Evolutionary conservation across 2,113 vertebrate species (phyloP).

Genomic region (Nothocercus nigrocapillus): DNA sequence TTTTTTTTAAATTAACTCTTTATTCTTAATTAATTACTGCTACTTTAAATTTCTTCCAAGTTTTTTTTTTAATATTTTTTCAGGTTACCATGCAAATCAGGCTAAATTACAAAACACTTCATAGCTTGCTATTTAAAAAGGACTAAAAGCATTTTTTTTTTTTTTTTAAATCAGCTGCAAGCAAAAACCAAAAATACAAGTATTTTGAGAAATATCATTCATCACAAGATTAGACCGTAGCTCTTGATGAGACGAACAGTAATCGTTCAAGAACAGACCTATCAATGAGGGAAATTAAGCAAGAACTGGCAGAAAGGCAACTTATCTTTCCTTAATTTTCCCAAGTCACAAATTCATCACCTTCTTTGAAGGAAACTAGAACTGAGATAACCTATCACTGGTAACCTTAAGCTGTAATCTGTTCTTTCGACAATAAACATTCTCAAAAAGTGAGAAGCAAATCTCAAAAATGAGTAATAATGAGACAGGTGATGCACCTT

Average conservation of each 20-base stretch:
- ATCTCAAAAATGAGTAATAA: not conserved
- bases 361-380: not conserved
- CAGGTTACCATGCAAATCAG: not conserved
- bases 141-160: conserved; percentile 15
- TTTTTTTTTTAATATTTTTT: conserved; percentile 1
- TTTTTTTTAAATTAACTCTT: not conserved
- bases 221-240: not conserved
- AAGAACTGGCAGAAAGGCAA: conserved; percentile 40
- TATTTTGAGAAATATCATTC: not conserved
- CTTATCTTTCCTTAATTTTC: not conserved
- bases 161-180: not conserved
- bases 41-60: not conserved
- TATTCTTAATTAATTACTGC: not conserved
- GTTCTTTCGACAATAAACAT: not conserved
- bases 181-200: conserved; percentile 1
- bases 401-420: not conserved
- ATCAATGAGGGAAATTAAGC: conserved; percentile 24
- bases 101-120: not conserved
- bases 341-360: not conserved
- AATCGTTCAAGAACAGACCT: not conserved
- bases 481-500: not conserved
- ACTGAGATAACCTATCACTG: not conserved
- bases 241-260: not conserved
- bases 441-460: not conserved
- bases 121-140: not conserved